Evolutionary conservation across 2,888 invertebrate species (phyloP).

Genomic region (Drosophila kambysellisi): DNA sequence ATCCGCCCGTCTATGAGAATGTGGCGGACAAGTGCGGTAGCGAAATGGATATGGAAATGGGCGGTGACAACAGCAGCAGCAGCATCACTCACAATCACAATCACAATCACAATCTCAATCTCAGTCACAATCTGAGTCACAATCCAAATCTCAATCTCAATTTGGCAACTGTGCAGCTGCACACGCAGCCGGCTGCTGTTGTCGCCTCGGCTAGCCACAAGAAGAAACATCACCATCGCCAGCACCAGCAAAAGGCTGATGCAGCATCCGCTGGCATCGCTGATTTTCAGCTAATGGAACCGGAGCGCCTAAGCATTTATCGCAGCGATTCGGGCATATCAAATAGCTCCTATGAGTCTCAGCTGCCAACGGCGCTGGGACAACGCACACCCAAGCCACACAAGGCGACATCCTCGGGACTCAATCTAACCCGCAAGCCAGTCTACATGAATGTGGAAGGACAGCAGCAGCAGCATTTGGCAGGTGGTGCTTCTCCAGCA

Average conservation of each 20-base stretch:
- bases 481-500: slow-evolving; percentile 64
- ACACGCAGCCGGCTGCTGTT: slow-evolving; percentile 66
- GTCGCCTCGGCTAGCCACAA: slow-evolving; percentile 71
- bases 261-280: slow-evolving; percentile 40
- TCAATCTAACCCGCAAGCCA: slow-evolving; percentile 55
- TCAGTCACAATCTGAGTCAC: background rate
- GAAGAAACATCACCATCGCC: slow-evolving; percentile 83
- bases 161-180: slow-evolving; percentile 74
- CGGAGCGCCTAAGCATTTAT: slow-evolving; percentile 84
- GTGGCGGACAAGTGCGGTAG: slow-evolving; percentile 87
- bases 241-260: slow-evolving; percentile 81
- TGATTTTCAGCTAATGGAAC: slow-evolving; percentile 82
- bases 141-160: slow-evolving; percentile 34
- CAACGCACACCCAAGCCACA: slow-evolving; percentile 66
- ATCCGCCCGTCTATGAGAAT: slow-evolving; percentile 87
- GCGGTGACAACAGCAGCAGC: slow-evolving; percentile 56
- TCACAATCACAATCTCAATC: slow-evolving; percentile 21
- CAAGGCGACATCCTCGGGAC: slow-evolving; percentile 47
- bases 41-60: slow-evolving; percentile 62
- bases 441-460: slow-evolving; percentile 79
- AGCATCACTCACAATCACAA: slow-evolving; percentile 32
- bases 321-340: slow-evolving; percentile 85
- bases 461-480: slow-evolving; percentile 43
- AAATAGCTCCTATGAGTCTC: slow-evolving; percentile 86
- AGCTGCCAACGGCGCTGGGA: slow-evolving; percentile 63